These are phyloP conservation scores for Pristionchus maxplancki DNA, from an alignment of 2,888 invertebrate species.

Conservation along the genomic window DNA sequence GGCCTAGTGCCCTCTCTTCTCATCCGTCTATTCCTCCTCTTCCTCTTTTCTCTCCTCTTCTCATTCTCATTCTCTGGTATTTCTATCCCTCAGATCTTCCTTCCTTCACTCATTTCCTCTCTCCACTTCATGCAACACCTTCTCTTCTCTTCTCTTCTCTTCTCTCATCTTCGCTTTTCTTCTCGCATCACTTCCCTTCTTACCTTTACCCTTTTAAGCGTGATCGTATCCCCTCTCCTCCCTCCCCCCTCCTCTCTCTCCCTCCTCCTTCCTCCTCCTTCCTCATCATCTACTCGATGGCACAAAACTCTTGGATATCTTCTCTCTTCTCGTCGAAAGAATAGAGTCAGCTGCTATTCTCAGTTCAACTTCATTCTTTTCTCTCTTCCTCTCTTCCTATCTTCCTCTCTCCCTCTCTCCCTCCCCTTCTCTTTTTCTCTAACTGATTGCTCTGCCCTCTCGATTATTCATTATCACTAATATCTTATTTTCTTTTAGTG, in stretches of 20 bases:
- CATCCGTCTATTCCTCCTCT: too few relatives aligned
- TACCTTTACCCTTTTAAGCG: neutral
- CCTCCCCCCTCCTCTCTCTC: neutral
- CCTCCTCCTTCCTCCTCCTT: neutral
- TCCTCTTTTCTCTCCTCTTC: neutral
- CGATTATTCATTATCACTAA: neutral
- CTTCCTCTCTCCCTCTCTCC: slow-evolving; percentile 3
- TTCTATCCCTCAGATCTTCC: neutral
- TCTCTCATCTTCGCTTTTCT: too few relatives aligned
- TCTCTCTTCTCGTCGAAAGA: slow-evolving; percentile 3
- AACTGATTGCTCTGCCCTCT: neutral
- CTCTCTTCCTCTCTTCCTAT: neutral
- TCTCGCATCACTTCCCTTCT: neutral
- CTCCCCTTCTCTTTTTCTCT: neutral
- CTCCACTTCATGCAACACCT: neutral
- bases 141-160: too few relatives aligned
- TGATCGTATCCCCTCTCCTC: neutral
- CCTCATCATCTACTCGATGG: neutral
- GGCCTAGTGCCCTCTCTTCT: too few relatives aligned
- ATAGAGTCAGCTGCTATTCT: slow-evolving; percentile 25
- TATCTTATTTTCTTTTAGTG: too few relatives aligned
- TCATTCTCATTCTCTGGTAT: neutral
- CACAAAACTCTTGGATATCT: slow-evolving; percentile 29
- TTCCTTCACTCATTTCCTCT: neutral
- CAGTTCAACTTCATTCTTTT: slow-evolving; percentile 29